Base-by-base conservation (phyloP, 2,888 invertebrate species). In the Catocala fraxini region DNA sequence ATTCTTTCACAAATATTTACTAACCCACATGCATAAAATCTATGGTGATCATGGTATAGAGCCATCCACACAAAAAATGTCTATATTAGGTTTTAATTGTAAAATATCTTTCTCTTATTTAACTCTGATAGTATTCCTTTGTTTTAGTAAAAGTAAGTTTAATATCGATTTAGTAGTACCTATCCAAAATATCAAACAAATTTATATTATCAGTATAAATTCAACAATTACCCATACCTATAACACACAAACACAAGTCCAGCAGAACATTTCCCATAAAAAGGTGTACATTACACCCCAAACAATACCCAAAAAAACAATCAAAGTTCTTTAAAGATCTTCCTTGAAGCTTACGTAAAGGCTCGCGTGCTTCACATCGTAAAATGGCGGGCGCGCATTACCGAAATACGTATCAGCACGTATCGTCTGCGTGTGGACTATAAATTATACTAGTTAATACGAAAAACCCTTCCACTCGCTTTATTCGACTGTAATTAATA, bases 381-480 rank as follows among this genome's bases (percentile, higher is more conserved):
- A 90, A 91, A 88, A 84, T 64, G 62, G 47, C 53, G 70, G 74
- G 80, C 81, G 84, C 79, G 83, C 88, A 89, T 90, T 90, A 88
- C 89, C 89, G 73, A 88, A 89, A 89, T 88, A 88, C 89, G 85
- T 86, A 86, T 85, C 84, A 86, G 87, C 89, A 89, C 90, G 89
- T 91, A 90, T 90, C 89, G 86, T 83, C 75, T 80, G 84, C 83
- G 84, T 83, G 84, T 80, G 75, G 79, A 78, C 86, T 79, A 92
- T 92, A 92, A 92, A 91, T 92, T 89, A 91, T 85, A 80, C 84
- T 84, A 79, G 87, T 90, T 90, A 90, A 90, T 89, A 89, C 78
- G 63, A 60, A 82, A 81, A 91, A 91, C 91, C 91, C 91, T 91
- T 91, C 88, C 81, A 82, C 83, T 70, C 82, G 85, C 82, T 63